Conservation (phyloP, 2,113 vertebrate genomes). For the Alethe castanea region DNA sequence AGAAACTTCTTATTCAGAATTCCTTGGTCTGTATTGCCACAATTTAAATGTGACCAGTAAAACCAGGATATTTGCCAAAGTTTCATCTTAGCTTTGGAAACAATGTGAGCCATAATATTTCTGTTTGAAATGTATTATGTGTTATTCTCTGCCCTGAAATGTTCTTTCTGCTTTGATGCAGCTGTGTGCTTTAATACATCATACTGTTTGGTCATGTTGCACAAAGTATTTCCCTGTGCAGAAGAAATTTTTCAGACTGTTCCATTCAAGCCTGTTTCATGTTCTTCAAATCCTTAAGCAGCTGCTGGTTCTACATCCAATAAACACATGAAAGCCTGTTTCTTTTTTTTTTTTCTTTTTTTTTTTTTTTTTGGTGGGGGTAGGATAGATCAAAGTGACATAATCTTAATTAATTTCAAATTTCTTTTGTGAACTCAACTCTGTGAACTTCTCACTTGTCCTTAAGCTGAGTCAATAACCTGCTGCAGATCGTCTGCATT, state of each 20-base stretch:
- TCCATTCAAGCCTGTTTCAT: not conserved
- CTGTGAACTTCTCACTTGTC: not conserved
- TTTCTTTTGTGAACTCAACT: not conserved
- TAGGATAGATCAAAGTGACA: not conserved
- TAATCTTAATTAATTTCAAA: not conserved
- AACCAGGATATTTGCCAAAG: not conserved
- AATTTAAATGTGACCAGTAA: not conserved
- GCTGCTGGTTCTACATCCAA: not conserved
- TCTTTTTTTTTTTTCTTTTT: not conserved
- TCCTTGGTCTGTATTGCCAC: not conserved
- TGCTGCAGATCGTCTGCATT: not conserved
- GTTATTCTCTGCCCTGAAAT: not conserved
- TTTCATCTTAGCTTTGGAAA: not conserved
- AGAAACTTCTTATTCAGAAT: not conserved
- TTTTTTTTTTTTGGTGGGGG: not conserved
- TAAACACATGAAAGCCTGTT: not conserved
- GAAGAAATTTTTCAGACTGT: not conserved
- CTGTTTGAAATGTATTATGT: not conserved
- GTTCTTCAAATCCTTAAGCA: not conserved
- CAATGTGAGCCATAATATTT: not conserved
- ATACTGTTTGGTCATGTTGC: not conserved
- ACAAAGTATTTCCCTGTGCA: not conserved
- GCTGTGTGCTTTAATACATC: not conserved
- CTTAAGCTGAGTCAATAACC: not conserved
- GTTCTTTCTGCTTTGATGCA: not conserved